Evolutionary conservation across 2,797 vertebrate genomes (phyloP), one percentile per base, ranked within the genome.

Genomic region (Lophotriccus pileatus): DNA sequence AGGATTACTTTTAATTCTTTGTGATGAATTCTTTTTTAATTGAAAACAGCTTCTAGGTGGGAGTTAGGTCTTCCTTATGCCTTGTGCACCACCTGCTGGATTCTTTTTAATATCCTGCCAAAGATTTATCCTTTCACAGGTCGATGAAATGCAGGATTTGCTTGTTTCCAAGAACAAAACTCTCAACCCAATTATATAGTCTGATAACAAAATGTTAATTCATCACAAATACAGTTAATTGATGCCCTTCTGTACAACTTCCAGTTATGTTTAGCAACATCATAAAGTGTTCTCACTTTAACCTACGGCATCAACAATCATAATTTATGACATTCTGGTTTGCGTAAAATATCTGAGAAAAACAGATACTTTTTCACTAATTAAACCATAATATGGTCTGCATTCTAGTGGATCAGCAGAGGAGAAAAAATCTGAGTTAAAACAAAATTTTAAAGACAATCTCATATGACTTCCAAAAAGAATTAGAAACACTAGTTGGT

Each of bases 71-170:
- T 76, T 30, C 47, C 66, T 58, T 72, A 10, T 53, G n/a, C 56
- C 34, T 82, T 72, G 70, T 66, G 72, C 59, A n/a, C 90, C 93
- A 93, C 53, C 95, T 90, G 60, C 78, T 75, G 89, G 86, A 41
- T 50, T 47, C 22, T 81, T 44, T 77, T 24, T 23, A 44, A 36
- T 56, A 44, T 36, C 14, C 23, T 36, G 18, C 4, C 39, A 41
- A 70, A 79, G n/a, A 69, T 5, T 39, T 43, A 24, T 17, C 44
- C 12, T 39, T 69, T 63, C 9, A n/a, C 32, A 68, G 37, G 21
- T 69, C 36, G 5, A 11, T 17, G 23, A 75, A 69, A 78, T 15
- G 36, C 19, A 39, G 47, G 8, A 23, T 68, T 80, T 44, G 13
- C 23, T 81, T 30, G 20, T 66, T 86, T 80, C 25, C 16, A 28